Base-by-base conservation (phyloP, 2,113 vertebrate species). In the Saguinus imperator region DNA sequence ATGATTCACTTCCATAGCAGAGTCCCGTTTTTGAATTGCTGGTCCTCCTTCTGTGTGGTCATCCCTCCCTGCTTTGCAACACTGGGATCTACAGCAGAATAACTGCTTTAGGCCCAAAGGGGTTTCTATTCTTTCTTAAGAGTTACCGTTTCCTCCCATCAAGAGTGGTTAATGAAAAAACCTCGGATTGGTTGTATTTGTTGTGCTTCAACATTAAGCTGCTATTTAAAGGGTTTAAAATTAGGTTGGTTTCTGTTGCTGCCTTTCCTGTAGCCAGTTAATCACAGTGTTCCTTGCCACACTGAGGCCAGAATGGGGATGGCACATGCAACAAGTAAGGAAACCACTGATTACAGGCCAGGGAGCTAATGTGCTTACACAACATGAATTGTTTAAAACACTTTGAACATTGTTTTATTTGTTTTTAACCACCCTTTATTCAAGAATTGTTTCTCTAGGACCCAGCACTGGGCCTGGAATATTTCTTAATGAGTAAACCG, bases 31-130 rank as follows among this genome's bases (percentile, higher is more conserved):
- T 92, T 81, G 79, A 97, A 87, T 79, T 18, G 58, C 83, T 92
- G 13, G n/a, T 82, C 87, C 92, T 94, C 94, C 87, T 97, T 96
- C 96, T 98, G 97, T 98, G 97, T 98, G 97, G 97, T 50, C 97
- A 95, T 91, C 94, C 90, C 91, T 94, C 91, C 64, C 16, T 1
- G 92, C 90, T 87, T 92, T 10, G 61, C 64, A 48, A 72, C 40
- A n/a, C 83, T 32, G 50, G 61, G 95, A 97, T 96, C 97, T 84
- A 95, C 95, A 97, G 95, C 94, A 94, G 88, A 96, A 94, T 90
- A 83, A 92, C 66, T 86, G 58, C 89, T 89, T 96, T 81, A 94
- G 84, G 92, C 89, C 95, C 92, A 97, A 79, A 97, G 80, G 48
- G 32, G 21, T 87, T 92, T 97, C 94, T 97, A 96, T 85, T 97